A percentile compares a stretch with the other conserved stretches of the same genome.
Evolutionary conservation across 2,888 invertebrate species (phyloP).

Genomic region (Antheraea yamamai): DNA sequence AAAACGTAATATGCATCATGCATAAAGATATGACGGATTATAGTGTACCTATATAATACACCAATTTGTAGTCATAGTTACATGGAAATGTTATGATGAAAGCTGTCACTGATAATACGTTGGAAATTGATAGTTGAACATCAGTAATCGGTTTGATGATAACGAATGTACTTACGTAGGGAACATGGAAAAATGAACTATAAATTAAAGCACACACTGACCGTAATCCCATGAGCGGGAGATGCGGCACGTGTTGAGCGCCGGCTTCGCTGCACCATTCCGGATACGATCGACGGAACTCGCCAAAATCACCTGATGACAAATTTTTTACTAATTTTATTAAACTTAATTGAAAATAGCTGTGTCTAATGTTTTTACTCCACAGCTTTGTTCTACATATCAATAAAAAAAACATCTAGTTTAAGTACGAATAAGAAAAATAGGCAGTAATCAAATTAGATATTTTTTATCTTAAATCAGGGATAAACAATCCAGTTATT

Average conservation of each 20-base stretch:
- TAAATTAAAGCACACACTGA: constrained; percentile 42
- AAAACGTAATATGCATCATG: neutral
- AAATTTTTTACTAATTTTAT: constrained; percentile 25
- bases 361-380: neutral
- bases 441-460: too few relatives aligned
- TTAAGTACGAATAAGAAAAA: neutral
- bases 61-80: constrained; percentile 17
- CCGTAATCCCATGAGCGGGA: constrained; percentile 82
- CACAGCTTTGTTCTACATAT: neutral
- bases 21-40: neutral
- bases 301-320: constrained; percentile 91
- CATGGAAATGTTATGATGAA: constrained; percentile 21
- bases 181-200: neutral
- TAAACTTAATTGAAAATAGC: neutral
- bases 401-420: neutral
- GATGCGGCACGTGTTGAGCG: constrained; percentile 82
- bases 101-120: constrained; percentile 19
- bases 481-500: too few relatives aligned
- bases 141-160: constrained; percentile 17
- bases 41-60: constrained; percentile 1
- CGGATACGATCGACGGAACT: constrained; percentile 92
- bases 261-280: constrained; percentile 94
- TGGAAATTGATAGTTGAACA: constrained; percentile 23
- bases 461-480: too few relatives aligned
- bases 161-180: constrained; percentile 7